phyloP scores from a whole-genome alignment of 1,140 invertebrate species.

The Drosophila albomicans region DNA sequence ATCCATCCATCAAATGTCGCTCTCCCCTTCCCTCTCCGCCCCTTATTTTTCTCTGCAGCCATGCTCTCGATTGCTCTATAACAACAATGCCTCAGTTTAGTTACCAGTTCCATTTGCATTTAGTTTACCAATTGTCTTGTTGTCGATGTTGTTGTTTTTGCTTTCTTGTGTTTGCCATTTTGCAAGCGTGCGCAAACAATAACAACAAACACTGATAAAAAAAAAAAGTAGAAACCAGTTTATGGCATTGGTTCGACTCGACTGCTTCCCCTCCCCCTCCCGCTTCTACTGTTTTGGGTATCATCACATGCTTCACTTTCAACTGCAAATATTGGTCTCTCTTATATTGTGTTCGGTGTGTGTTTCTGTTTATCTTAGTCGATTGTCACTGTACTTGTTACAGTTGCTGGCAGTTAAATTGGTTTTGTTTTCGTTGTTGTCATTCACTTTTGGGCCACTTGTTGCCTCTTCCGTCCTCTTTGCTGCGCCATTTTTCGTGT shows the following conservation, averaged over 20 bases:
- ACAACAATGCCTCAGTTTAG: slow-evolving; percentile 14
- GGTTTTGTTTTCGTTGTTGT: background rate
- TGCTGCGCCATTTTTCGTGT: background rate
- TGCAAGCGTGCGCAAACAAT: slow-evolving; percentile 46
- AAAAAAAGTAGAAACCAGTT: slow-evolving; percentile 32
- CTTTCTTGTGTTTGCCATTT: slow-evolving; percentile 37
- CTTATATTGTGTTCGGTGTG: no score
- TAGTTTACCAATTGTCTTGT: slow-evolving; percentile 16
- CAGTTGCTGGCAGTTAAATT: background rate
- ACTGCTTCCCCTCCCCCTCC: background rate
- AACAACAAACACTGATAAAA: slow-evolving; percentile 35
- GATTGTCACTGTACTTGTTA: slow-evolving; percentile 2
- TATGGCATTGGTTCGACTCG: slow-evolving; percentile 36
- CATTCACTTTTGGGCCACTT: slow-evolving; percentile 17
- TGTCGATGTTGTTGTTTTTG: slow-evolving; percentile 8
- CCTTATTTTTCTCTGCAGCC: background rate
- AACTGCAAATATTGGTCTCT: background rate
- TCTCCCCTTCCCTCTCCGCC: background rate
- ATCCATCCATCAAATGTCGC: slow-evolving; percentile 20
- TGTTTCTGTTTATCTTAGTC: background rate
- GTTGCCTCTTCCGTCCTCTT: slow-evolving; percentile 1
- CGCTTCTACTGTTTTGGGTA: background rate
- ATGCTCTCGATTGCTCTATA: background rate
- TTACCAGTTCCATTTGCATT: slow-evolving; percentile 44
- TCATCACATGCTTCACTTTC: slow-evolving; percentile 28